Base-by-base conservation (phyloP, 2,888 invertebrate species). In the Rhyacophila evoluta region DNA sequence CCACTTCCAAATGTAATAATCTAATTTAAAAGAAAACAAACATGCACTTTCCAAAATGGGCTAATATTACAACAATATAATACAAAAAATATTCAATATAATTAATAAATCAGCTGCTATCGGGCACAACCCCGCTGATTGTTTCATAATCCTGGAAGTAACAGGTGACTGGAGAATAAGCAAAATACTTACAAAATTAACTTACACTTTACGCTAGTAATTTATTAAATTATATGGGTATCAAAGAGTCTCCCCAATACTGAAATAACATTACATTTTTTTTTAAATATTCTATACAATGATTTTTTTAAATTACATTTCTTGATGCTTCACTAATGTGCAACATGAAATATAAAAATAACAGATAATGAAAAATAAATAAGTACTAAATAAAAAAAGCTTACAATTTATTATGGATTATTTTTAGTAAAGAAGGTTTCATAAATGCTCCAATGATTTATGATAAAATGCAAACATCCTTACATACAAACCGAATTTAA, bases 1-100 rank as follows among this genome's bases (percentile, higher is more conserved):
- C 80, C 75, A 78, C 80, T 79, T 36, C 55, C 25, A n/a, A 55
- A 19, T 55, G 55, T 55, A 25, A 55, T 19, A 55, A 55, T 25
- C 55, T 25, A 55, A 25, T 55, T 55, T 19, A 55, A 55, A 0
- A 55, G 8, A 19, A 55, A 55, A 19, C 55, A 55, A 55, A 25
- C 55, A 55, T 55, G 19, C 19, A 0, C 41, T 41, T 19, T 19
- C 1, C 19, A 19, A 3, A 33, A 11, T 2, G 41, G 15, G 55
- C 4, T 10, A 3, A 1, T 19, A 25, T 33, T 33, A 10, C 25
- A 38, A 25, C 10, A 55, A 55, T 25, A 55, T 19, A 19, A 55
- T 55, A 55, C 55, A 55, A 55, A 55, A 15, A 41, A 55, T 33
- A 33, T 6, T 33, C 15, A 39, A 39, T 8, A 12, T 55, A 19